phyloP scores from a whole-genome alignment of 2,113 vertebrate genomes.

The Tangachromis dhanisi region DNA sequence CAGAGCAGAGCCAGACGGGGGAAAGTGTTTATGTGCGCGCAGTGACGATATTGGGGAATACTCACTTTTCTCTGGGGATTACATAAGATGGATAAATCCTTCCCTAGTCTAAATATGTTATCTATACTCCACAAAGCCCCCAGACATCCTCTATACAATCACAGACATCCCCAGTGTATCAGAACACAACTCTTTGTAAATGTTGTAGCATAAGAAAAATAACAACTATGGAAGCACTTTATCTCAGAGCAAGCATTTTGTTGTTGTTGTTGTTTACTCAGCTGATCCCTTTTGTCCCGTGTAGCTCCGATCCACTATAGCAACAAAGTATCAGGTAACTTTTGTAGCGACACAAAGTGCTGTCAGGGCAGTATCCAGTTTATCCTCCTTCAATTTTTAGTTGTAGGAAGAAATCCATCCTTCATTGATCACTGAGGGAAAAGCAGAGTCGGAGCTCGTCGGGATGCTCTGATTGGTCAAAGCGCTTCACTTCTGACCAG shows the following conservation, averaged over 20 bases:
- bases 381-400: conserved; percentile 1
- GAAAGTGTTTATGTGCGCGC: conserved; percentile 16
- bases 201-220: not conserved
- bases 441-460: not conserved
- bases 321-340: not conserved
- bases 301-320: not conserved
- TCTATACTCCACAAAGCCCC: conserved; percentile 26
- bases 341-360: not conserved
- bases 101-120: conserved; percentile 30
- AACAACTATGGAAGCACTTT: conserved; percentile 14
- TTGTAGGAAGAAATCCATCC: conserved; percentile 4
- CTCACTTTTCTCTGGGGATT: conserved; percentile 45
- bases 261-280: not conserved
- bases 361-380: not conserved
- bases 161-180: not conserved
- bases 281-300: not conserved
- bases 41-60: conserved; percentile 31
- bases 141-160: conserved; percentile 19
- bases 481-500: not conserved
- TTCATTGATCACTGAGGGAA: not conserved
- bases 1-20: not conserved
- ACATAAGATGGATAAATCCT: conserved; percentile 41
- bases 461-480: not conserved
- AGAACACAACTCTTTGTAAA: conserved; percentile 12
- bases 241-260: not conserved